These are phyloP conservation scores for Lysandra bellargus DNA, from an alignment of 2,888 invertebrate genomes.

Conservation along the genomic window DNA sequence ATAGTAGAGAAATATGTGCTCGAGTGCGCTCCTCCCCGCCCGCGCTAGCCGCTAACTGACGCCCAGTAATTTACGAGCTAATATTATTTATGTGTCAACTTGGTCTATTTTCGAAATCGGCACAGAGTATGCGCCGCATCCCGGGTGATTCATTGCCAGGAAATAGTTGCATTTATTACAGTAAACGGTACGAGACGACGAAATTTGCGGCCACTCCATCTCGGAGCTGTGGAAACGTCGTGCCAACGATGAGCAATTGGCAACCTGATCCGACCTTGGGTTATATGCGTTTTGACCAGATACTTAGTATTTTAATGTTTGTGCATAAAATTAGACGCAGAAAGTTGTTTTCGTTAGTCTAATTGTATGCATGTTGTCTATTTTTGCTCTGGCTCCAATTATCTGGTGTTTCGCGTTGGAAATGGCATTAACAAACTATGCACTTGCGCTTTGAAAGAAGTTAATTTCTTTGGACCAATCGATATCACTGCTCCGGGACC, in stretches of 20 bases:
- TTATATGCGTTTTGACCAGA: constrained; percentile 1
- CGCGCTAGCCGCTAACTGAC: constrained; percentile 47
- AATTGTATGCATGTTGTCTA: neutral
- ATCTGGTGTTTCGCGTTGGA: neutral
- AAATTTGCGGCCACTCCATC: constrained; percentile 30
- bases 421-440: neutral
- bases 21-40: constrained; percentile 34
- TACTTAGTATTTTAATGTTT: neutral
- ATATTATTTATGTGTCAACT: constrained; percentile 78
- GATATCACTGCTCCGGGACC: neutral
- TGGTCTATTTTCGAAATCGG: constrained; percentile 67
- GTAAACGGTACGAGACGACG: constrained; percentile 31
- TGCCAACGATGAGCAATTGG: constrained; percentile 8
- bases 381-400: neutral
- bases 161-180: constrained; percentile 57
- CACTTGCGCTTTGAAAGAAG: neutral
- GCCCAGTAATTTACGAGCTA: constrained; percentile 63
- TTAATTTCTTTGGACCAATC: neutral
- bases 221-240: neutral
- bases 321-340: neutral
- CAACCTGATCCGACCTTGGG: constrained; percentile 13
- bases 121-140: constrained; percentile 52
- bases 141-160: constrained; percentile 62
- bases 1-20: neutral
- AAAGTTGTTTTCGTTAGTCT: neutral